These are phyloP conservation scores for Heterohyrax brucei DNA, from an alignment of 2,797 vertebrate genomes.

Conservation along the genomic window DNA sequence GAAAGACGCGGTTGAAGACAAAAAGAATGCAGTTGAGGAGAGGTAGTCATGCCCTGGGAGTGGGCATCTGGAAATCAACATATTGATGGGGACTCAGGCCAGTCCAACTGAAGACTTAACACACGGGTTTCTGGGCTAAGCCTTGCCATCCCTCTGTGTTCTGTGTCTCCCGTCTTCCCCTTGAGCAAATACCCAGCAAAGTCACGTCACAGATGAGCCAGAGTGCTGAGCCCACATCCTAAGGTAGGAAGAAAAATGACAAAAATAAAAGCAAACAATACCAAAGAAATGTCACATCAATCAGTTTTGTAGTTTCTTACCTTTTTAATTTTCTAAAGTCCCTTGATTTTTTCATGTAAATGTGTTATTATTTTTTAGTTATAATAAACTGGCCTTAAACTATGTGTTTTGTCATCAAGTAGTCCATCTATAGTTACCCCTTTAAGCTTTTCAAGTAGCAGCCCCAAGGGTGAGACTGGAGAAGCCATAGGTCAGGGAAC, in stretches of 20 bases:
- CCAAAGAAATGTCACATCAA: neutral
- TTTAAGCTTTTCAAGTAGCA: neutral
- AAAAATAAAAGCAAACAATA: neutral
- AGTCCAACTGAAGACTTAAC: neutral
- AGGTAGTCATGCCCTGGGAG: neutral
- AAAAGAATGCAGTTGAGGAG: neutral
- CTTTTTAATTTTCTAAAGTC: neutral
- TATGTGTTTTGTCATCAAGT: neutral
- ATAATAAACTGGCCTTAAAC: neutral
- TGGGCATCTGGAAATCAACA: neutral
- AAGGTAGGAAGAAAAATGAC: neutral
- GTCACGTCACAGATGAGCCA: neutral
- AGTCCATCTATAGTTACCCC: neutral
- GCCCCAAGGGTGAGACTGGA: neutral
- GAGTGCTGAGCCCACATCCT: neutral
- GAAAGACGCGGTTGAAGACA: neutral
- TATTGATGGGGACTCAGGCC: no score
- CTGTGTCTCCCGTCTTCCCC: neutral
- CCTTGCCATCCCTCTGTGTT: neutral
- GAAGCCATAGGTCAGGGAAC: neutral
- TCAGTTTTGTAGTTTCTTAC: neutral
- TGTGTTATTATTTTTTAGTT: neutral
- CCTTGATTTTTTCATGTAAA: neutral
- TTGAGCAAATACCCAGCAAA: neutral
- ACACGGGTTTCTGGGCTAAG: no score